Evolutionary conservation across 2,797 vertebrate genomes (phyloP), one percentile per base, ranked within the genome.

Genomic region (Clarias fuscus): DNA sequence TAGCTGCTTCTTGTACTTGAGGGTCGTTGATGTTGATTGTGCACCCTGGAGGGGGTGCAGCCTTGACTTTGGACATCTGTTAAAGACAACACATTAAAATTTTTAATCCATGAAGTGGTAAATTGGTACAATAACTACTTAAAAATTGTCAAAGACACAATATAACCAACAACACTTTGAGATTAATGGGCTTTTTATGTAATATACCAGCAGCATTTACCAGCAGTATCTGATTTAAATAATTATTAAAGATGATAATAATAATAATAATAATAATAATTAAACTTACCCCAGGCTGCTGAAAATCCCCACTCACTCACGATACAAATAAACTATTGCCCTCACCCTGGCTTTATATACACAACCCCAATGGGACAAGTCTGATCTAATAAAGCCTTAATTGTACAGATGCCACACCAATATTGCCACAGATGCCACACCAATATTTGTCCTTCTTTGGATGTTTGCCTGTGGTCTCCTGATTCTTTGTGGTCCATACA

Each of bases 1-100:
- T 93, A 10, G 94, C 93, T 1, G 92, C 93, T 24, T 93, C 93
- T 90, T 95, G 95, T 84, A 94, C 92, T 86, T 94, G 92, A 61
- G 92, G 91, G 82, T 95, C 91, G 1, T 89, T 94, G 87, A 95
- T 93, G 89, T 94, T 93, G 73, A 96, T 88, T 62, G 86, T 91
- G 84, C 90, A 94, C 83, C 92, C 92, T 0, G 91, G 86, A 85
- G 92, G 93, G 0, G 92, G 92, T 76, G 90, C 86, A 68, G 92
- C 87, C 88, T 94, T 94, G 17, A 58, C 53, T 58, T 76, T 76
- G 73, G 53, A 76, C 53, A 76, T 58, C 73, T 58, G 48, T 30
- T 30, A 76, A 56, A 56, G n/a, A 17, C 24, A 56, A 56, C n/a
- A 56, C 1, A 27, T 56, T 27, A 7, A 75, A 76, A 56, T 17